A percentile compares a stretch with the other conserved stretches of the same genome.
phyloP scores from a whole-genome alignment of 2,888 invertebrate species.

The Lacanobia oleracea region DNA sequence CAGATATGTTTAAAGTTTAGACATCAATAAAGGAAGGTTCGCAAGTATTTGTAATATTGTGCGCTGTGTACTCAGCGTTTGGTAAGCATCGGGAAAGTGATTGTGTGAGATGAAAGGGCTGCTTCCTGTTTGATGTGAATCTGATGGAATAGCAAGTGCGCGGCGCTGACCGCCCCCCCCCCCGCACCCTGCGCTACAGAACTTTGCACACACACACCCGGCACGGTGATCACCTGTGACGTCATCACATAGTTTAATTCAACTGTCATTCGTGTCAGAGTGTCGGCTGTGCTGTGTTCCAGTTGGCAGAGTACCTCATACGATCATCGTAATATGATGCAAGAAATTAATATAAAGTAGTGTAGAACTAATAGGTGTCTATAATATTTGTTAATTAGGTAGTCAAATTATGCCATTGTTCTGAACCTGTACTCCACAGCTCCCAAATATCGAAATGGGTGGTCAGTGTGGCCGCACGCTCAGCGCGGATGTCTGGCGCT shows the following conservation, averaged over 20 bases:
- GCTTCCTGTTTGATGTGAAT: constrained; percentile 65
- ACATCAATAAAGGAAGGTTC: constrained; percentile 41
- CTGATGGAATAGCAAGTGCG: constrained; percentile 55
- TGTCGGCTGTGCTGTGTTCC: not conserved
- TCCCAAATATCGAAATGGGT: too few relatives aligned
- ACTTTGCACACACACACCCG: constrained; percentile 33
- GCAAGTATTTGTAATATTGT: constrained; percentile 22
- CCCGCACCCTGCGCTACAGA: constrained; percentile 36
- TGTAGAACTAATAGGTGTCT: not conserved
- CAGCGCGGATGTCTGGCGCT: constrained; percentile 8
- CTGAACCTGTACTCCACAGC: not conserved
- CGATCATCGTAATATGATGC: not conserved
- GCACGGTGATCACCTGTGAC: not conserved
- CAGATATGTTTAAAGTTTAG: constrained; percentile 35
- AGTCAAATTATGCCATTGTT: not conserved
- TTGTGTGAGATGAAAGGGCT: constrained; percentile 63
- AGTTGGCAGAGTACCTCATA: not conserved
- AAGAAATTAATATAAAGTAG: not conserved
- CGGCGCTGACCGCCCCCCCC: constrained; percentile 30
- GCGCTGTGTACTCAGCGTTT: constrained; percentile 15
- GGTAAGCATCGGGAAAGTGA: constrained; percentile 38
- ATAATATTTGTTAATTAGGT: not conserved
- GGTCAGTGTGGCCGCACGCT: too few relatives aligned
- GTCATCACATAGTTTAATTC: too few relatives aligned
- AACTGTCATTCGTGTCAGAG: too few relatives aligned